Base-by-base conservation (phyloP, 2,113 vertebrate species). In the Sander lucioperca region DNA sequence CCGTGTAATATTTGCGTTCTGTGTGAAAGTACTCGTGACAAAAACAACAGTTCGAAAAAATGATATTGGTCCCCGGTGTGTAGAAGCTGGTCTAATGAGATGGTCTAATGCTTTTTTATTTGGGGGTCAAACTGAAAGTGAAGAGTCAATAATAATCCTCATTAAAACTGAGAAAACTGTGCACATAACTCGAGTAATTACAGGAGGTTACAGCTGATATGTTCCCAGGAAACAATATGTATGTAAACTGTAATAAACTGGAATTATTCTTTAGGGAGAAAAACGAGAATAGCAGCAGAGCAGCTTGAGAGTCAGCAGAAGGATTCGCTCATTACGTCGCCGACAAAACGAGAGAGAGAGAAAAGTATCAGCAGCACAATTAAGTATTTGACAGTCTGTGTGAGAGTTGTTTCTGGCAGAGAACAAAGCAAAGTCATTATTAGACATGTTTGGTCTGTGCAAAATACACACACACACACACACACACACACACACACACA, bases 321-420 rank as follows among this genome's bases (percentile, higher is more conserved):
- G 36, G 33, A 65, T 19, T 36, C 8, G 8, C 36, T 63, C 23
- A 6, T 54, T 45, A 47, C 45, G 6, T 36, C 19, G 2, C n/a
- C 3, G 27, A 43, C 15, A 25, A 56, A 47, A n/a, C 8, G 56
- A 43, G 8, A 6, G 43, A 9, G 27, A 27, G 27, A 27, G 27
- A 27, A 2, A 27, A 27, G 57, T 7, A 58, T 27, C 23, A 18
- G 39, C 19, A 2, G 21, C 51, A 66, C 59, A 5, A 65, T 69
- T 67, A 63, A 63, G 25, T 30, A 45, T 63, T 36, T 47, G 72
- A 64, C 50, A 21, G 57, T 50, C 48, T 70, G 65, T 36, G 79
- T 64, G 58, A 47, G 69, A 25, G 25, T 62, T 76, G 65, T 27
- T 70, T 76, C 58, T 70, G 73, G 39, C 65, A 36, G 57, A 15